phyloP scores from a whole-genome alignment of 1,140 invertebrate species.

The Drosophila sturtevanti region DNA sequence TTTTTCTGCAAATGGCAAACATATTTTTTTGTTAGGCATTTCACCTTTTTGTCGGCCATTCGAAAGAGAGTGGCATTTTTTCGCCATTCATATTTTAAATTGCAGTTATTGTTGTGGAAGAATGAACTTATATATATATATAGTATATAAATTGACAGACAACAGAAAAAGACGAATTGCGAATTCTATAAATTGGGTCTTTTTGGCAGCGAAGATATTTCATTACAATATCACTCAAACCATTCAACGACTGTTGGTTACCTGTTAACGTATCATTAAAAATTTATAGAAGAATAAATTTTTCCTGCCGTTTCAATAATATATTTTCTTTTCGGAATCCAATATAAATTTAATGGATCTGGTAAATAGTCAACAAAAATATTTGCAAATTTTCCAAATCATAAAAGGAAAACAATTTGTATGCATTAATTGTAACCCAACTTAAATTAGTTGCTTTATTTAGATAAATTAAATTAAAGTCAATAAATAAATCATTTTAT shows the following conservation, averaged over 20 bases:
- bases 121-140: background rate
- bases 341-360: too few relatives aligned
- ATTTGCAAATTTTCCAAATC: too few relatives aligned
- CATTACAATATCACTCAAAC: too few relatives aligned
- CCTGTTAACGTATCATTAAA: background rate
- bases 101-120: background rate
- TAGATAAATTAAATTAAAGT: too few relatives aligned
- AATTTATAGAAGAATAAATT: too few relatives aligned
- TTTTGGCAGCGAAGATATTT: background rate
- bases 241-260: background rate
- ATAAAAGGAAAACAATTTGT: too few relatives aligned
- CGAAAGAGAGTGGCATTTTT: slow-evolving; percentile 6
- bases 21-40: slow-evolving; percentile 13
- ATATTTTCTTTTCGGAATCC: too few relatives aligned
- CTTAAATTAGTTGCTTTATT: too few relatives aligned
- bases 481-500: too few relatives aligned
- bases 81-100: slow-evolving; percentile 3
- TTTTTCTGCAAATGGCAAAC: slow-evolving; percentile 19
- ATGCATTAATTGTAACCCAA: too few relatives aligned
- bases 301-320: too few relatives aligned
- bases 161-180: background rate
- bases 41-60: slow-evolving; percentile 9
- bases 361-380: too few relatives aligned
- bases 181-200: background rate
- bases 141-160: background rate